These are phyloP conservation scores for Cichlasoma orientale DNA, from an alignment of 2,797 vertebrate species.

Conservation along the genomic window DNA sequence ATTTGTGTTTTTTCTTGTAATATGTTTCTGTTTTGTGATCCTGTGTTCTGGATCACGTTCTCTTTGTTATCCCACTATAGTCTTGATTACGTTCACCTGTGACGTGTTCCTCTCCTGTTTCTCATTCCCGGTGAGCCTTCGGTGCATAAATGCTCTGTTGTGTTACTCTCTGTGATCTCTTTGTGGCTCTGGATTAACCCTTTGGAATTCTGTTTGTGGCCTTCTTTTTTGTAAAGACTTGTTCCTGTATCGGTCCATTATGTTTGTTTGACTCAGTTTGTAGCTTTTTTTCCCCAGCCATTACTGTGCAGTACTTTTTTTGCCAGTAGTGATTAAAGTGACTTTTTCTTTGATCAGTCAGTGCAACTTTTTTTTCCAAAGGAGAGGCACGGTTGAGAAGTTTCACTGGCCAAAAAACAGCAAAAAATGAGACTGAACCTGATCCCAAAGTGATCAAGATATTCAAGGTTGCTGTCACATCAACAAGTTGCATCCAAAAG, in stretches of 20 bases:
- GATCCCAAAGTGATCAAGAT: neutral
- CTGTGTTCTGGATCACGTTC: too few relatives aligned
- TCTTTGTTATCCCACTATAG: too few relatives aligned
- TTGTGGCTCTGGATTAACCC: too few relatives aligned
- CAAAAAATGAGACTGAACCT: neutral
- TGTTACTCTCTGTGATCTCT: rapidly evolving
- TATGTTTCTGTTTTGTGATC: too few relatives aligned
- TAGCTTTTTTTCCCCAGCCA: neutral
- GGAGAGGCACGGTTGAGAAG: neutral
- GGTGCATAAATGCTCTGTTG: neutral
- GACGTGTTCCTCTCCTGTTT: neutral
- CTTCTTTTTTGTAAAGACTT: neutral
- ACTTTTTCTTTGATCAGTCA: neutral
- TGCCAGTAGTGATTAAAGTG: neutral
- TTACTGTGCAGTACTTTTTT: neutral
- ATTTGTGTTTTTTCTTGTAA: neutral
- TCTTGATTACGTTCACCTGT: neutral
- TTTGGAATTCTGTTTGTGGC: too few relatives aligned
- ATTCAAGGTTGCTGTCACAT: neutral
- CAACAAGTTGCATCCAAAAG: neutral
- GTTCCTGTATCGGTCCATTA: neutral
- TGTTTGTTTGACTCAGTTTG: neutral
- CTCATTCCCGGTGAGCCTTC: neutral
- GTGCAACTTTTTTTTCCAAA: neutral
- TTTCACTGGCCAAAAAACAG: neutral